Conservation (phyloP, 2,113 vertebrate species). For the Tachycineta bicolor region DNA sequence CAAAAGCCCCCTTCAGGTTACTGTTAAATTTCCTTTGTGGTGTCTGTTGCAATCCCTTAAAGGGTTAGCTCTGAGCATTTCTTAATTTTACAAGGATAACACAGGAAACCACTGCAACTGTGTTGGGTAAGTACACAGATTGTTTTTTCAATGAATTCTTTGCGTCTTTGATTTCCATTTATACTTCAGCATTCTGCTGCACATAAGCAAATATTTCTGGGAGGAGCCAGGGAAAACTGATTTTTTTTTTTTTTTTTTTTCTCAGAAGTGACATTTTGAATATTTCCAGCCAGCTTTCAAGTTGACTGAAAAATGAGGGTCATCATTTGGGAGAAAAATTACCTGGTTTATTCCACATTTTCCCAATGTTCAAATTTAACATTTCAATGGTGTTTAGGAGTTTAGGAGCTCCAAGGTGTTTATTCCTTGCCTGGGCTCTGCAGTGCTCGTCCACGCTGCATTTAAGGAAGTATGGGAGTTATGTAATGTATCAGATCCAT, state of each 20-base stretch:
- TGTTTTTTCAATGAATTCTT: constrained; percentile 25
- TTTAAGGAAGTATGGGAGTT: neutral
- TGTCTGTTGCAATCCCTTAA: constrained; percentile 16
- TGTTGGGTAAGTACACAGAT: neutral
- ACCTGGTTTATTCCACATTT: neutral
- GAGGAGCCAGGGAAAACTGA: neutral
- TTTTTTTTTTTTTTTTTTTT: neutral
- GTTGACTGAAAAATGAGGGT: neutral
- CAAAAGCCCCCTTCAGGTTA: neutral
- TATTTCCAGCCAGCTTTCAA: neutral
- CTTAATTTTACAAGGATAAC: constrained; percentile 27
- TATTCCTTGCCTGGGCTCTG: neutral
- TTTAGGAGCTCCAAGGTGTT: neutral
- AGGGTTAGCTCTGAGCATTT: constrained; percentile 1
- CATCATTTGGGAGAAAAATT: neutral
- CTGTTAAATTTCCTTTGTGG: constrained; percentile 13
- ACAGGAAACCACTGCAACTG: neutral
- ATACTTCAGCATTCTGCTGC: neutral
- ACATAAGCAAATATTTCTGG: neutral
- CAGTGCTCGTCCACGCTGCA: neutral
- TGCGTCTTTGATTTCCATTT: constrained; percentile 13
- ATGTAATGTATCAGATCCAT: fast-evolving
- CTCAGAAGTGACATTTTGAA: neutral
- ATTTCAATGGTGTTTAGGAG: neutral
- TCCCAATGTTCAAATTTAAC: neutral